Conservation (phyloP, 2,797 vertebrate genomes). For the Cyprinella venusta region DNA sequence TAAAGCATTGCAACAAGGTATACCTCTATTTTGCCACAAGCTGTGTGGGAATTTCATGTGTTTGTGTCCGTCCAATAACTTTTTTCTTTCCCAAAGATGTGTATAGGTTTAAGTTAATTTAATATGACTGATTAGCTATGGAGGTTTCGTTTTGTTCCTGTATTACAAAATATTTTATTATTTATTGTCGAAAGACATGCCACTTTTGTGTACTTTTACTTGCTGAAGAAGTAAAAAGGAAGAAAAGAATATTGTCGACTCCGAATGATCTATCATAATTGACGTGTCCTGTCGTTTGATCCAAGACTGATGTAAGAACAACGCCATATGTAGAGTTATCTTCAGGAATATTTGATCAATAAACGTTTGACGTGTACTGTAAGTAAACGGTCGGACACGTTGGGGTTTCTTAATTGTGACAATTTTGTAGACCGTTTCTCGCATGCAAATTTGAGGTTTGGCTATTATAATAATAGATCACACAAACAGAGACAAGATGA, state of each 20-base stretch:
- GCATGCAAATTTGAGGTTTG: not conserved
- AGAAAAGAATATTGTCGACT: conserved; percentile 85
- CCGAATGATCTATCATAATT: conserved; percentile 83
- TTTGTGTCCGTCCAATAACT: conserved; percentile 86
- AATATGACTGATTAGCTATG: conserved; percentile 80
- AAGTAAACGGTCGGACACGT: conserved; percentile 59
- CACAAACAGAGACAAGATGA: not conserved
- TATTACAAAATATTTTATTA: conserved; percentile 98
- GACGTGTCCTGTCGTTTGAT: conserved; percentile 79
- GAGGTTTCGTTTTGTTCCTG: conserved; percentile 88
- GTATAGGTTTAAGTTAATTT: conserved; percentile 93
- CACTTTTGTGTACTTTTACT: conserved; percentile 97
- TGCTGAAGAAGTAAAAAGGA: conserved; percentile 87
- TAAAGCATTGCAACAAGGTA: conserved; percentile 97
- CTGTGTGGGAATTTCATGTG: conserved; percentile 90
- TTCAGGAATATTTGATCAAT: conserved; percentile 86
- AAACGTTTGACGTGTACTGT: conserved; percentile 81
- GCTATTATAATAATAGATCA: not conserved
- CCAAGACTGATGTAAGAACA: conserved; percentile 81
- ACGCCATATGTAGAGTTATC: conserved; percentile 84
- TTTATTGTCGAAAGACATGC: conserved; percentile 98
- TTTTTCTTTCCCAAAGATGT: conserved; percentile 92
- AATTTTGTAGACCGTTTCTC: conserved; percentile 2
- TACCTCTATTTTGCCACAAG: conserved; percentile 97
- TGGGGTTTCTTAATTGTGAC: conserved; percentile 35